Percentiles rank a stretch among this genome's conserved stretches.
Conservation (phyloP, 2,113 vertebrate species). For the Oxyura jamaicensis region DNA sequence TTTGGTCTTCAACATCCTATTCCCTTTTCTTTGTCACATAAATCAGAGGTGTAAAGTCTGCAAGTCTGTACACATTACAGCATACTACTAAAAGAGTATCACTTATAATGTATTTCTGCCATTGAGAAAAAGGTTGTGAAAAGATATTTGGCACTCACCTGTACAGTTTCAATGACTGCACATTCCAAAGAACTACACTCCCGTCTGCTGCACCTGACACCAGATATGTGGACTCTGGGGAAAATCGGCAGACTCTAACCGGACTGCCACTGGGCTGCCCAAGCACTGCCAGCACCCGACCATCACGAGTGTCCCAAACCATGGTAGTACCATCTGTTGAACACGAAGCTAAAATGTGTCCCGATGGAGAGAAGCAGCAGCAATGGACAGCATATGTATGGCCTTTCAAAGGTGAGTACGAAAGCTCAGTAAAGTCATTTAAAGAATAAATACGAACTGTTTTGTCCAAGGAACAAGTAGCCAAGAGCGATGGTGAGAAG, state of each 20-base stretch:
- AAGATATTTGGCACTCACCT: conserved; percentile 65
- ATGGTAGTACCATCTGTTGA: conserved; percentile 90
- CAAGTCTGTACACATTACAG: neutral
- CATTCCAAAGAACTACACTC: conserved; percentile 86
- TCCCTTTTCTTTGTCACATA: fast-evolving
- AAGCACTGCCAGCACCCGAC: conserved; percentile 82
- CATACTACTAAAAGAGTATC: neutral
- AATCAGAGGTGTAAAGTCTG: neutral
- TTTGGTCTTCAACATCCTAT: neutral
- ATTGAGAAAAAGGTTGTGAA: neutral
- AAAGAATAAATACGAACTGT: conserved; percentile 86
- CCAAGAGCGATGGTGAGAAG: conserved; percentile 85
- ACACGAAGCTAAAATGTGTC: conserved; percentile 87
- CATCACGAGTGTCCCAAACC: conserved; percentile 81
- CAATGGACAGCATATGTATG: conserved; percentile 93
- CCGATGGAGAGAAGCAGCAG: conserved; percentile 91
- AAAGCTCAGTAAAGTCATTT: conserved; percentile 81
- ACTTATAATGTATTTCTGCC: fast-evolving
- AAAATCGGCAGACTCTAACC: conserved; percentile 88
- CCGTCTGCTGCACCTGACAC: conserved; percentile 90
- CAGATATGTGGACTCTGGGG: conserved; percentile 76
- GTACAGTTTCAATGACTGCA: conserved; percentile 73
- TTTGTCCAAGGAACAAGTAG: conserved; percentile 95
- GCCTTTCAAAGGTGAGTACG: conserved; percentile 86
- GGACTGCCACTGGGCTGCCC: conserved; percentile 87